phyloP scores from a whole-genome alignment of 2,888 invertebrate species.

The Saturnia japonica region DNA sequence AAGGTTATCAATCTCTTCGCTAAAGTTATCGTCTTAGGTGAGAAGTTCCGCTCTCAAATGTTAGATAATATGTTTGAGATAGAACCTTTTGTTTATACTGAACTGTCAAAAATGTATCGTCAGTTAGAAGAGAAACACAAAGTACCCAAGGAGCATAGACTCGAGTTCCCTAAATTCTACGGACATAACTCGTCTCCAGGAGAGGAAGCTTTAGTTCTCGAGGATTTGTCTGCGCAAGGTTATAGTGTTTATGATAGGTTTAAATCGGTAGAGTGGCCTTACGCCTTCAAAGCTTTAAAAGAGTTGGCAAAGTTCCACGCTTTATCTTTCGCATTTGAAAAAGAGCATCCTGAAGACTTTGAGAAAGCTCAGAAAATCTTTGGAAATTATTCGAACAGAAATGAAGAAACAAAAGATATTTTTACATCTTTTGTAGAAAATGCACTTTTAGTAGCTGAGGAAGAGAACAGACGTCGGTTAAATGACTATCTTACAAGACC shows the following conservation, averaged over 20 bases:
- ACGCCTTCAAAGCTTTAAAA: not conserved
- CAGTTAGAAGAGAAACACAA: slow-evolving; percentile 25
- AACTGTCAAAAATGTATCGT: not conserved
- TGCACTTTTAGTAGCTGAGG: not conserved
- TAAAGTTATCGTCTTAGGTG: no score
- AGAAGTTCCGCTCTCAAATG: no score
- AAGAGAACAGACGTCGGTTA: slow-evolving; percentile 1
- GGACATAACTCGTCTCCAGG: no score
- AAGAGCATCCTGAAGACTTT: not conserved
- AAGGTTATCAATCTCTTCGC: not conserved
- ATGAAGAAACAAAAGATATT: not conserved
- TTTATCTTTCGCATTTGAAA: not conserved
- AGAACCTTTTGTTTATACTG: no score
- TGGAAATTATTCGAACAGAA: not conserved
- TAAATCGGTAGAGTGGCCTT: no score
- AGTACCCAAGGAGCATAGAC: slow-evolving; percentile 18
- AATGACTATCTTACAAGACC: not conserved
- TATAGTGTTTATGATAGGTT: no score
- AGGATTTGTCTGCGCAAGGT: no score
- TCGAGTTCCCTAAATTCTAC: no score
- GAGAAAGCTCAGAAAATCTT: slow-evolving; percentile 4
- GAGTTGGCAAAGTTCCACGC: slow-evolving; percentile 4
- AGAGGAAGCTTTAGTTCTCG: no score
- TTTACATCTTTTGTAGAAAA: not conserved
- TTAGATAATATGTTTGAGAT: no score